Conservation (phyloP, 2,113 vertebrate species). For the human region GRCh38 chr14:99337001-99337500, state of each 20-base stretch:
- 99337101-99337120: no score
- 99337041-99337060: no score
- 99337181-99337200: background rate
- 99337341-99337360: background rate
- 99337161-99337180: background rate
- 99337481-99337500: background rate
- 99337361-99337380: background rate
- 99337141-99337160: background rate
- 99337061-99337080: no score
- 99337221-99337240: background rate
- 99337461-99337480: background rate
- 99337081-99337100: no score
- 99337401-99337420: background rate
- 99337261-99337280: accelerated
- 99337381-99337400: background rate
- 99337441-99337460: background rate
- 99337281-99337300: background rate
- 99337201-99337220: background rate
- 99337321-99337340: background rate
- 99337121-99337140: background rate
- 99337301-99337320: background rate
- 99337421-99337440: background rate
- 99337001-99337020: no score
- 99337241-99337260: background rate
- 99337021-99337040: no score